Base-by-base conservation (phyloP, 2,797 vertebrate species). In the Rhynchonycteris naso region DNA sequence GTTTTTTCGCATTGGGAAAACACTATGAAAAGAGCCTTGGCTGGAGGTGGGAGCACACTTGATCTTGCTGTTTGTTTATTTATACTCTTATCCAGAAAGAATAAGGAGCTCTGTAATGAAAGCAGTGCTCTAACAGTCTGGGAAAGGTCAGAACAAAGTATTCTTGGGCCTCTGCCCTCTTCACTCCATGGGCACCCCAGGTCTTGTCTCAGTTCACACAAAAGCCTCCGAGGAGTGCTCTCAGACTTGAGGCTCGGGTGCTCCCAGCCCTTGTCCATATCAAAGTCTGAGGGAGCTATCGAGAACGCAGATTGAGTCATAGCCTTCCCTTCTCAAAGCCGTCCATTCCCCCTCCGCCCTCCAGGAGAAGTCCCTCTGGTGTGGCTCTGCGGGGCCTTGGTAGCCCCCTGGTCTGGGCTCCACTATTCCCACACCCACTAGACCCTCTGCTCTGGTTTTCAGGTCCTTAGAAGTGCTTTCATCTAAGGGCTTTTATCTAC, bases 1-100 rank as follows among this genome's bases (percentile, higher is more conserved):
- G 69, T 85, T 87, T 75, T 63, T 69, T 52, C 52, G 69, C 78
- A 94, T 95, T 88, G 54, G n/a, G 43, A 91, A 95, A 89, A 82
- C 30, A 68, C 30, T 69, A 59, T 28, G 61, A 28, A 83, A 86
- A 88, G 71, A 71, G 47, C 30, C 69, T 92, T 50, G 10, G 54
- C n/a, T 89, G 66, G 80, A 94, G 58, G 61, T 63, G 35, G 94
- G 90, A 91, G 84, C 52, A 79, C 19, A 43, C 58, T 90, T 90
- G 79, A 50, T 87, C 78, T 85, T 66, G 68, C 18, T 69, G 5
- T 74, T 47, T 75, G 47, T 78, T 85, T 93, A 80, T 92, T 61
- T 71, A 59, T 59, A 71, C 3, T 79, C 71, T 33, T 88, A 83
- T 83, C 88, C 90, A 30, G 85, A 94, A 88, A 80, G 74, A 88